Base-by-base conservation (phyloP, 2,797 vertebrate genomes). In the Sternotherus odoratus region DNA sequence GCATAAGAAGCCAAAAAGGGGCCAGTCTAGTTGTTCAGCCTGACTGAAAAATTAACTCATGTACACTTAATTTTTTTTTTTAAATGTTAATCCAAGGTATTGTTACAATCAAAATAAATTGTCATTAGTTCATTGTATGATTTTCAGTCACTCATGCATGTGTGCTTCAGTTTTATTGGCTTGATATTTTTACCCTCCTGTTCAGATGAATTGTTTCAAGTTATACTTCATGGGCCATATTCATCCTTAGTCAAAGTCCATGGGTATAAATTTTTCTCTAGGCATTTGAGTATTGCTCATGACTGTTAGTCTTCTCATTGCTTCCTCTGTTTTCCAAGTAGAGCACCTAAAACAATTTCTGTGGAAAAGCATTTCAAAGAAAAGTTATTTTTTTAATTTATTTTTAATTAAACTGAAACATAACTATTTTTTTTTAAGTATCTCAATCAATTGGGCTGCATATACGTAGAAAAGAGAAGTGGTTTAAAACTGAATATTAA, bases 401-500 rank as follows among this genome's bases (percentile, higher is more conserved):
- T 75, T 33, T 85, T 33, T 17, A 66, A 66, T 51, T 88, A 75
- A 92, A 83, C 30, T 66, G 50, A 86, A 86, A 50, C 46, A 83
- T 85, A 28, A 8, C 56, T 75, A 93, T 72, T 81, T 13, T 43
- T 83, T 87, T 49, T 86, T 77, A 87, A 91, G 88, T 33, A 33
- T 33, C 57, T n/a, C 13, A 43, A 12, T 43, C 79, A 50, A 16
- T 56, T 92, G 39, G 30, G 81, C 21, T 89, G 57, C 39, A 83
- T 86, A 46, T 87, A 79, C 8, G 12, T 85, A 56, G 50, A 79
- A 90, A 94, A 93, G 51, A 89, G 92, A 95, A 91, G 88, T 96
- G 91, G 83, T 93, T 87, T 85, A 17, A 7, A 89, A 86, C 28
- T 53, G 12, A 2, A 69, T 82, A 12, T 91, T 0, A 0, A 28